Conservation (phyloP, 1,140 invertebrate genomes). For the Trichonephila clavata region DNA sequence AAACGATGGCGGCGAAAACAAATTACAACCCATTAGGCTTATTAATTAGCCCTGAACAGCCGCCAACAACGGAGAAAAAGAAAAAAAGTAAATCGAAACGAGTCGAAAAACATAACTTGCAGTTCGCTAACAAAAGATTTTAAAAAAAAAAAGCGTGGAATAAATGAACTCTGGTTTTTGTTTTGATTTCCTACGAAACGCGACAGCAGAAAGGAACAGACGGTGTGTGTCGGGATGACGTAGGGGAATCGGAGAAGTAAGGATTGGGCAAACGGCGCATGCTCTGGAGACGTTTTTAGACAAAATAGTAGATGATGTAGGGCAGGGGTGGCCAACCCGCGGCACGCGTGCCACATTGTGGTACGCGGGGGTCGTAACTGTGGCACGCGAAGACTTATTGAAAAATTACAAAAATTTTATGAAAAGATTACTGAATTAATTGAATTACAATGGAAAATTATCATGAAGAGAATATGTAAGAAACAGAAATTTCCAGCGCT, state of each 20-base stretch:
- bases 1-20: background rate
- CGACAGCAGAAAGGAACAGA: background rate
- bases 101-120: slow-evolving; percentile 25
- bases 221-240: background rate
- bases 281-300: background rate
- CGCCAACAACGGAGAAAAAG: background rate
- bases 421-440: no score
- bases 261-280: background rate
- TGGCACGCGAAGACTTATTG: no score
- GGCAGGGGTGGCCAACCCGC: no score
- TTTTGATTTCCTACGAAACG: background rate
- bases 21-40: slow-evolving; percentile 9
- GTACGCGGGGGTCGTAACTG: no score
- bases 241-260: background rate
- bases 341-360: no score
- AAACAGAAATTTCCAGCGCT: no score
- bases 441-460: no score
- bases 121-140: background rate
- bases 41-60: slow-evolving; percentile 26
- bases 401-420: no score
- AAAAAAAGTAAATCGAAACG: background rate
- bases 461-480: no score
- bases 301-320: no score
- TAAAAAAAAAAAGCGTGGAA: background rate
- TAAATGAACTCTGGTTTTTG: slow-evolving; percentile 14